Base-by-base conservation (phyloP, 1,140 invertebrate genomes). In the Micrasema longulum region DNA sequence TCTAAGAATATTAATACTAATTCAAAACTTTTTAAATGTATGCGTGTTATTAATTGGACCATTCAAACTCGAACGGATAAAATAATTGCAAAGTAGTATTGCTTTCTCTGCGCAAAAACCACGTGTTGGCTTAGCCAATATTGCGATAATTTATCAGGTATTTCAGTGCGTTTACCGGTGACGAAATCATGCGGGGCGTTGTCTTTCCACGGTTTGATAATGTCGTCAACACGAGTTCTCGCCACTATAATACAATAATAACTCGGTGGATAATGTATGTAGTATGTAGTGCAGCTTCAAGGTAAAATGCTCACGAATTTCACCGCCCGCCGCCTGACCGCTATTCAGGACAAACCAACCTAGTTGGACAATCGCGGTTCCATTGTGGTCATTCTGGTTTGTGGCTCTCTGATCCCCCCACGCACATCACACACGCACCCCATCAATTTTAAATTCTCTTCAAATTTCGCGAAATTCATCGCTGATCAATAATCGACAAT, bases 291-390 rank as follows among this genome's bases (percentile, higher is more conserved):
- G 22, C 20, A 53, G 52, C 31, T n/a, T 26, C 53, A 57, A 57
- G 53, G 53, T 16, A 35, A 23, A 57, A 57, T 16, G 31, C 53
- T 57, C 53, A 57, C 53, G 53, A 57, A 57, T 57, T 57, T 57
- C 53, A 57, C 53, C 53, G 53, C n/a, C n/a, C n/a, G n/a, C n/a
- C n/a, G 53, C 26, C 10, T 57, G 53, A 57, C 53, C 53, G 53
- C 53, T 57, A 57, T 57, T 57, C 53, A 57, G 53, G 53, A 57
- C 53, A 57, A 57, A 31, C 16, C 36, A 36, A 52, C 16, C 48
- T 12, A 52, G 16, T 52, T 57, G 23, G n/a, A 26, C 53, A 31
- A 57, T 35, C 31, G 12, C 35, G 3, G 10, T 26, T 57, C 53
- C 53, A 57, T 38, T 57, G 53, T 57, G 53, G 53, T 57, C 23